Evolutionary conservation across 2,113 vertebrate genomes (phyloP).

Genomic region (Sphaerodactylus townsendi): DNA sequence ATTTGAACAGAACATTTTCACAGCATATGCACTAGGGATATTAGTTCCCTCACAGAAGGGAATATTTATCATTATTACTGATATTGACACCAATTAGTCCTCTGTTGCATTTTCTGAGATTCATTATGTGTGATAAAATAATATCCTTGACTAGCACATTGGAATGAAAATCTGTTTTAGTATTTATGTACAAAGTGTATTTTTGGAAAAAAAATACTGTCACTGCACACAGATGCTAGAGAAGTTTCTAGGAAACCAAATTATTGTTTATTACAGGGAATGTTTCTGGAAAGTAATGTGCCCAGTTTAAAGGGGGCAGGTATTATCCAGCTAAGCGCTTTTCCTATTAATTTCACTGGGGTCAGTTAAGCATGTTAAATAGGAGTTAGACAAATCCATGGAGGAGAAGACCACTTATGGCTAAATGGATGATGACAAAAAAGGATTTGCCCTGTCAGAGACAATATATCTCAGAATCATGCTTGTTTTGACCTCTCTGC

Average conservation of each 20-base stretch:
- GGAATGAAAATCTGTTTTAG: slow-evolving; percentile 29
- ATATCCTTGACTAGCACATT: slow-evolving; percentile 30
- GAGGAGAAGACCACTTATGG: too few relatives aligned
- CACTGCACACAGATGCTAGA: not conserved
- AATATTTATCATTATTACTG: slow-evolving; percentile 34
- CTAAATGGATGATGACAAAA: too few relatives aligned
- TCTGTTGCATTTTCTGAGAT: slow-evolving; percentile 41
- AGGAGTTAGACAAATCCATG: too few relatives aligned
- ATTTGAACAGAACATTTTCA: not conserved
- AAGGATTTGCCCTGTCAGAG: too few relatives aligned
- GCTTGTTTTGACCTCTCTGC: too few relatives aligned
- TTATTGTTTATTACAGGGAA: not conserved
- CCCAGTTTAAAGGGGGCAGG: not conserved
- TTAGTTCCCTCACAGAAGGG: fast-evolving
- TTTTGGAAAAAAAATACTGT: not conserved
- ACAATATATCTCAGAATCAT: too few relatives aligned
- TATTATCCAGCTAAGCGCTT: not conserved
- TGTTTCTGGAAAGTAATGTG: not conserved
- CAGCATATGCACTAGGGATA: fast-evolving
- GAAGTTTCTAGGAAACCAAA: too few relatives aligned
- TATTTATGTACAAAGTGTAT: slow-evolving; percentile 14
- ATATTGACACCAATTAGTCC: slow-evolving; percentile 52
- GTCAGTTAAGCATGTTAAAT: too few relatives aligned
- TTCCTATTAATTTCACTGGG: too few relatives aligned
- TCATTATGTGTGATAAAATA: slow-evolving; percentile 49